These are phyloP conservation scores for Sthenelais limicola DNA, from an alignment of 2,888 invertebrate species.

Conservation along the genomic window DNA sequence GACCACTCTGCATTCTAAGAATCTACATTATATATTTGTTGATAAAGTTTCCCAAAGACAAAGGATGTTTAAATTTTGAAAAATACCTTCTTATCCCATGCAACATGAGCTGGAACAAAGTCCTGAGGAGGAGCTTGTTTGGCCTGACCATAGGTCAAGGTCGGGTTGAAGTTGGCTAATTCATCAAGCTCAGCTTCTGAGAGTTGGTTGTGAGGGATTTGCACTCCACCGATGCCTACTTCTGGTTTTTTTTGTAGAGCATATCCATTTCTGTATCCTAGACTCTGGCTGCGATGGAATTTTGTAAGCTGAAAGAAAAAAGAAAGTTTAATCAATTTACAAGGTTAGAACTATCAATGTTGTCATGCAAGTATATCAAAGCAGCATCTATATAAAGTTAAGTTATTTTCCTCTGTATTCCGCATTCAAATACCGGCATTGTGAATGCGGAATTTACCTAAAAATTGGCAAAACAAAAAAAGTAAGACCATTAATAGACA, in stretches of 20 bases:
- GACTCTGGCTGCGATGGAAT: constrained; percentile 70
- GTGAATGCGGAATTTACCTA: no score
- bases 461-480: no score
- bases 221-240: constrained; percentile 68
- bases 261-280: constrained; percentile 71
- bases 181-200: constrained; percentile 70
- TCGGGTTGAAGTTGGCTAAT: constrained; percentile 71
- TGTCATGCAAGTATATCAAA: no score
- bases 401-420: no score
- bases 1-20: no score
- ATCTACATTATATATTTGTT: no score
- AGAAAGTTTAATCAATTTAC: background rate
- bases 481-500: no score
- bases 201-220: constrained; percentile 67
- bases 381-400: no score
- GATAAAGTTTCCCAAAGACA: no score
- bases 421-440: no score
- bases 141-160: constrained; percentile 72
- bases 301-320: constrained; percentile 64
- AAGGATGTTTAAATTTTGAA: no score
- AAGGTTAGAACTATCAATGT: background rate
- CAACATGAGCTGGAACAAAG: constrained; percentile 72
- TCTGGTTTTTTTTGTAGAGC: constrained; percentile 63
- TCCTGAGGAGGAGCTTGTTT: constrained; percentile 71
- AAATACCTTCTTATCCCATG: constrained; percentile 73